Conservation (phyloP, 2,113 vertebrate species). For the Bubo blakistoni region DNA sequence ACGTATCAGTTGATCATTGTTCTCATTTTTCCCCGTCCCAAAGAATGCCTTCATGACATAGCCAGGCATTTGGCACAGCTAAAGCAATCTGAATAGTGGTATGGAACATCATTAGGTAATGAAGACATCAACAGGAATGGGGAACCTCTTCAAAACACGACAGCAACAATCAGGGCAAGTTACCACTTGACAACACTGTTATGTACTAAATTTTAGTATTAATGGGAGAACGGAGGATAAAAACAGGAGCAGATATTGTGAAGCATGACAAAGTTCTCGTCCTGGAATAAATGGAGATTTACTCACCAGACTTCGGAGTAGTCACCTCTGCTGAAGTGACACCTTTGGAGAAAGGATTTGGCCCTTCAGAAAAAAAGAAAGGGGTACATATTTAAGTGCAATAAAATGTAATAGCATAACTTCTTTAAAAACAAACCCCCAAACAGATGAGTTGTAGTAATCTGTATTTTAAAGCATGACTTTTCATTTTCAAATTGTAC, state of each 20-base stretch:
- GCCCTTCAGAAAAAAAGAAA: conserved; percentile 62
- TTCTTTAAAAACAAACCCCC: not conserved
- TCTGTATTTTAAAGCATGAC: not conserved
- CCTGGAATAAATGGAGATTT: not conserved
- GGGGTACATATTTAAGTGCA: not conserved
- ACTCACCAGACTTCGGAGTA: conserved; percentile 78
- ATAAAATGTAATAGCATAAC: not conserved
- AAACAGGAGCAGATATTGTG: not conserved
- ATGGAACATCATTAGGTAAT: not conserved
- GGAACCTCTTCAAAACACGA: not conserved
- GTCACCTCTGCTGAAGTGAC: conserved; percentile 60
- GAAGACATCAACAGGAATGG: not conserved
- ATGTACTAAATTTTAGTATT: not conserved
- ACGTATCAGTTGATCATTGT: not conserved
- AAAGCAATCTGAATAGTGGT: too few species aligned
- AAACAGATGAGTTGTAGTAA: not conserved
- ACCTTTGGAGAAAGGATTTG: conserved; percentile 77
- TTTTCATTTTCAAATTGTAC: not conserved
- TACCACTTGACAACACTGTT: not conserved
- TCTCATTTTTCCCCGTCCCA: not conserved
- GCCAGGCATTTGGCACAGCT: not conserved
- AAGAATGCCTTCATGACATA: not conserved
- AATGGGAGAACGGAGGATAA: not conserved
- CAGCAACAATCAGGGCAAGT: not conserved
- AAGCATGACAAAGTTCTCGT: not conserved